Evolutionary conservation across 30 jellyfish, hydroid and myxozoan species (phyloP).

Genomic region (Nemopilema nomurai): DNA sequence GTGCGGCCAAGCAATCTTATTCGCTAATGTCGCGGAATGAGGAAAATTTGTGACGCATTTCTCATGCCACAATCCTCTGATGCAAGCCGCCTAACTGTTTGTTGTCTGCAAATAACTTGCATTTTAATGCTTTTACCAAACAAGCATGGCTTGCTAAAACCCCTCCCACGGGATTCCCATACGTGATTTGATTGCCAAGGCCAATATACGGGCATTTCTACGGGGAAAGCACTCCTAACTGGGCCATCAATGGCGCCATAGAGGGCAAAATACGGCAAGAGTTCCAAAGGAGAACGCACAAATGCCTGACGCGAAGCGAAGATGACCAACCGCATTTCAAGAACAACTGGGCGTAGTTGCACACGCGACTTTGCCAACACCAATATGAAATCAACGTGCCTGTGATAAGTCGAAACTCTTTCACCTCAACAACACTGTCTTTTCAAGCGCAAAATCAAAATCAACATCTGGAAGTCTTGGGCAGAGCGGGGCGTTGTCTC

Average conservation of each 20-base stretch:
- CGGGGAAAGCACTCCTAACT: not conserved
- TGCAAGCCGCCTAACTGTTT: not conserved
- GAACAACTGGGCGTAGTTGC: not conserved
- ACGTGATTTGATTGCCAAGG: not conserved
- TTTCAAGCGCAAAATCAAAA: conserved; percentile 55
- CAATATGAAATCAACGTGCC: not conserved
- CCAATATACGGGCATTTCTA: not conserved
- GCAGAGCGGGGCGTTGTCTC: conserved; percentile 59
- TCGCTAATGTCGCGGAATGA: not conserved
- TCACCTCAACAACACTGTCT: conserved; percentile 45
- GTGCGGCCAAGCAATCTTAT: too few relatives aligned
- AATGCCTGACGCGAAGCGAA: too few relatives aligned
- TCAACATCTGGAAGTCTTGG: conserved; percentile 51
- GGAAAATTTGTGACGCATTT: not conserved
- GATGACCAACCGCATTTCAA: too few relatives aligned
- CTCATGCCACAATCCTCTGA: not conserved
- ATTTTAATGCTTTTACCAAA: too few relatives aligned
- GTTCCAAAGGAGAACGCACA: not conserved
- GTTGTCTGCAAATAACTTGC: not conserved
- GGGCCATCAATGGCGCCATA: not conserved
- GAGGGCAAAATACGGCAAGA: not conserved
- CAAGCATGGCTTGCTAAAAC: not conserved
- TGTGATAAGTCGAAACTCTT: not conserved
- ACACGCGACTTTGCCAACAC: not conserved
- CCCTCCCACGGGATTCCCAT: not conserved